Evolutionary conservation across 1,140 invertebrate species (phyloP).

Genomic region (Drosophila asahinai): DNA sequence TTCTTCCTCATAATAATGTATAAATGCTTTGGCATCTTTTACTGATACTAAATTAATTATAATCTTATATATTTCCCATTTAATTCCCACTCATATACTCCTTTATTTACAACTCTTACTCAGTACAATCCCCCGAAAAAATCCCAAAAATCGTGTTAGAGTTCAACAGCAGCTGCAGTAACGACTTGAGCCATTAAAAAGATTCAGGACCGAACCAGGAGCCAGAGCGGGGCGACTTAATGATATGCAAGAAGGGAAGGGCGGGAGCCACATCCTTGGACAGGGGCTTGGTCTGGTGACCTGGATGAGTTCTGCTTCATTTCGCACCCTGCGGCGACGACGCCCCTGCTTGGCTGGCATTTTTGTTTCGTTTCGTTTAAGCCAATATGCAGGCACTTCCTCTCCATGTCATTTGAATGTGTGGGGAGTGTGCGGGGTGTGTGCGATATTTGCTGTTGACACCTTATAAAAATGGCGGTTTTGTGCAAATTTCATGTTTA

Average conservation of each 20-base stretch:
- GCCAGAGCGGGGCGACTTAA: slow-evolving; percentile 29
- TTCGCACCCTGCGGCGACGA: slow-evolving; percentile 1
- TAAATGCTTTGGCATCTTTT: background rate
- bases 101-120: background rate
- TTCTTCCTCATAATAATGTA: no score
- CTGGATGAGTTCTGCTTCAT: slow-evolving; percentile 37
- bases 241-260: slow-evolving; percentile 62
- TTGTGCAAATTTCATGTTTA: slow-evolving; percentile 84
- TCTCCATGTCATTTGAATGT: slow-evolving; percentile 54
- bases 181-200: slow-evolving; percentile 81
- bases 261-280: slow-evolving; percentile 14
- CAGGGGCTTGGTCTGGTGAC: slow-evolving; percentile 33
- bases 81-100: background rate
- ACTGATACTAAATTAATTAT: background rate
- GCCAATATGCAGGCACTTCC: slow-evolving; percentile 71
- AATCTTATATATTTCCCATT: background rate
- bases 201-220: slow-evolving; percentile 38
- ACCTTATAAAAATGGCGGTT: slow-evolving; percentile 82
- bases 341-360: background rate
- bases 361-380: slow-evolving; percentile 51
- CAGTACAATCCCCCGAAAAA: background rate
- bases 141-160: slow-evolving; percentile 7
- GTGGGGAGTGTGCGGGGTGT: slow-evolving; percentile 28
- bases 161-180: slow-evolving; percentile 70
- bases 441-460: slow-evolving; percentile 73